Base-by-base conservation (phyloP, 2,797 vertebrate genomes). In the Clamator glandarius region DNA sequence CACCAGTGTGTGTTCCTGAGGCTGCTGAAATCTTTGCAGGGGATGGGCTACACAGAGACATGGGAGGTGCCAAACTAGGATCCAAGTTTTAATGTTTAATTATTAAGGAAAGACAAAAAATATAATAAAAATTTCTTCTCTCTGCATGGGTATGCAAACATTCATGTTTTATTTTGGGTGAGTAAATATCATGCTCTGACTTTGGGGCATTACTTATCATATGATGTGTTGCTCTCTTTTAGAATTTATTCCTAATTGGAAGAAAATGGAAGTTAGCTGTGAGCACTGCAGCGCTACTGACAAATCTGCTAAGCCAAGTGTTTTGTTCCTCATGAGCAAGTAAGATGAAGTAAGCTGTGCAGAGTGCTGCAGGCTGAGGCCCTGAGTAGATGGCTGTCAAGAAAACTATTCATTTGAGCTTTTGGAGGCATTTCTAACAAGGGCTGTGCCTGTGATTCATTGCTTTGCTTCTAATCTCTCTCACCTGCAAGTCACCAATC, bases 171-270 rank as follows among this genome's bases (percentile, higher is more conserved):
- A 68, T 48, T 90, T 82, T 78, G 89, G 74, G 42, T 79, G 64
- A 57, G 48, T 87, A 94, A 94, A 90, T 77, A 93, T 84, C 74
- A 84, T 75, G 84, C 66, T 31, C 62, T 88, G 85, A 89, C 91
- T 91, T 89, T 31, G 42, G 80, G 42, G 87, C 54, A 81, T 94
- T 85, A 66, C 95, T 91, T 84, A n/a, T 91, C 89, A 88, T 94
- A 87, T 86, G 89, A 96, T 91, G 94, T 94, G 85, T 81, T 96
- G 93, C 87, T 94, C 92, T 93, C 85, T 94, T 96, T 55, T 52
- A 86, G 92, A 59, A 81, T 92, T 95, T 91, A 81, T 88, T 94
- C 62, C 66, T 78, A 11, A 64, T 85, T 64, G 42, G 63, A 88
- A 77, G 42, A 88, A 94, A 90, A 88, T 61, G 28, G 85, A 95